Base-by-base conservation (phyloP, 2,888 invertebrate genomes). In the Neoitamus cyanurus region DNA sequence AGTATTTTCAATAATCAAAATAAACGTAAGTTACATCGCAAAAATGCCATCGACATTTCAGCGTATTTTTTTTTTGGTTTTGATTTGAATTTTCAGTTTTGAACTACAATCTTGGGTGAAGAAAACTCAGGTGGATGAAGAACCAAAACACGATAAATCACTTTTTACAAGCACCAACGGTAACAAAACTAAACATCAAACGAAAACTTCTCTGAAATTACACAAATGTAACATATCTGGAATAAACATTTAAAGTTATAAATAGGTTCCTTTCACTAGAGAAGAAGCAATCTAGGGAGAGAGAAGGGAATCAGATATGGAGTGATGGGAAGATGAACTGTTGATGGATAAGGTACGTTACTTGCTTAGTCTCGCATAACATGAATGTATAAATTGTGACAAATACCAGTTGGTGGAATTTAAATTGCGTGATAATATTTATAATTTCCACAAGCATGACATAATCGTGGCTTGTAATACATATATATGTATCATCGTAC, bases 61-160 rank as follows among this genome's bases (percentile, higher is more conserved):
- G 34, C 20, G 31, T 11, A 7, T 78, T 78, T 48, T 73, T 36
- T 36, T 11, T 75, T 36, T 75, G 15, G 15, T 25, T 58, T 7
- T 58, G 58, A 58, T 25, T 25, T 58, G 1, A 58, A 58, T 20
- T 75, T 75, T 25, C 6, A 20, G 3, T 37, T 37, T 75, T 58
- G 1, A 15, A 46, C 46, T 77, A 73, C 73, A 73, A 73, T 73
- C 20, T 73, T 73, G 20, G 31, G 31, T 31, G 36, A 73, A 36
- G 36, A 73, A 36, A 36, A 36, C 36, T 34, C 34, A 75, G 37
- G 75, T 75, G 25, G 42, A 75, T 75, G 42, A 75, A 3, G 42
- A 73, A 75, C 42, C 42, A 75, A 75, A 75, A 75, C 42, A 42
- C 75, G 20, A 11, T 75, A 85, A 85, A 82, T 58, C 73, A 85